These are phyloP conservation scores for Sylvilagus floridanus DNA, from an alignment of 2,797 vertebrate genomes.

Conservation along the genomic window DNA sequence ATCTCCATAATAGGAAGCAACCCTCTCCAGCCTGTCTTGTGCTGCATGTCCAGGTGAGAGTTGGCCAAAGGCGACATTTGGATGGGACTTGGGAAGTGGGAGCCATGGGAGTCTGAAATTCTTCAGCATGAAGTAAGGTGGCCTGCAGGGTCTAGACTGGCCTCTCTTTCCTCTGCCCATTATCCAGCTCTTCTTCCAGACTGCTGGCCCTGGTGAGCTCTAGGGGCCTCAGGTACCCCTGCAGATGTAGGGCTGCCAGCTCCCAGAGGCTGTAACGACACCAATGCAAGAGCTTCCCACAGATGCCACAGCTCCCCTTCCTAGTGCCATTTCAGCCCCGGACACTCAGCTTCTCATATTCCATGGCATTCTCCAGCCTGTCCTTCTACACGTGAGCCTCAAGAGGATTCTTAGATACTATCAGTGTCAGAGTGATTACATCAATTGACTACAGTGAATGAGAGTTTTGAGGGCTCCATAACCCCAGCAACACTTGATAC, in stretches of 20 bases:
- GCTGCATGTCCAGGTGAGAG: not conserved
- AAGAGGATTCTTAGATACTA: not conserved
- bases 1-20: not conserved
- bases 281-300: not conserved
- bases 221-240: too few species aligned
- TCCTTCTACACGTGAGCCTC: not conserved
- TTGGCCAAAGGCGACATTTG: not conserved
- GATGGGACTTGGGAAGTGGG: not conserved
- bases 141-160: not conserved
- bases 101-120: not conserved
- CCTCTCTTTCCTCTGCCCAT: not conserved
- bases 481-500: not conserved
- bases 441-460: not conserved
- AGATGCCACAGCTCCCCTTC: not conserved
- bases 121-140: not conserved
- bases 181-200: not conserved
- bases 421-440: not conserved
- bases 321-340: not conserved
- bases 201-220: not conserved
- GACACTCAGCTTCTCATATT: not conserved
- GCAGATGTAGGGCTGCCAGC: not conserved
- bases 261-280: not conserved
- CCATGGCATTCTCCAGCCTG: not conserved
- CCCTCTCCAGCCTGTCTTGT: not conserved
- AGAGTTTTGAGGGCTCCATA: not conserved